Conservation (phyloP, 2,797 vertebrate species). For the Labeo calbasu region DNA sequence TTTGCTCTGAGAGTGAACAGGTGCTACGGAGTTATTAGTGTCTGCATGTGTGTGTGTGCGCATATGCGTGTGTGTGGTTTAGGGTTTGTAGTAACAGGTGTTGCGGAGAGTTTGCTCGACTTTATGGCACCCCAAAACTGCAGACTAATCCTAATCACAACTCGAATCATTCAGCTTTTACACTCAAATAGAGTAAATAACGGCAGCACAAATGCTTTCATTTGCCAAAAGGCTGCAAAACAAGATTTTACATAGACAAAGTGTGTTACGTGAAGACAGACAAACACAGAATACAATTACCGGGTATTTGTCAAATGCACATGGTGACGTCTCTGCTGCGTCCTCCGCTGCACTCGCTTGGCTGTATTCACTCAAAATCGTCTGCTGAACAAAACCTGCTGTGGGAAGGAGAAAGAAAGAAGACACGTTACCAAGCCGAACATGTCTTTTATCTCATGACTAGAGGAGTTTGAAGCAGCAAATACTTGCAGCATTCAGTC, state of each 20-base stretch:
- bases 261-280: neutral
- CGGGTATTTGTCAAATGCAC: slow-evolving; percentile 28
- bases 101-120: slow-evolving; percentile 8
- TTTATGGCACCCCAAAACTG: slow-evolving; percentile 20
- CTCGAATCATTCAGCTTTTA: neutral
- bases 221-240: neutral
- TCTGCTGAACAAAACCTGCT: slow-evolving; percentile 18
- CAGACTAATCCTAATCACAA: slow-evolving; percentile 34
- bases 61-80: slow-evolving; percentile 19
- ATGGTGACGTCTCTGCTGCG: slow-evolving; percentile 11
- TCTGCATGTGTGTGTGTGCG: neutral
- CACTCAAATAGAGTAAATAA: neutral
- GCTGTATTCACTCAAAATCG: neutral
- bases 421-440: neutral
- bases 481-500: neutral
- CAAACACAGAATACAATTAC: slow-evolving; percentile 5
- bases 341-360: neutral
- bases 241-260: neutral
- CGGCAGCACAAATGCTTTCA: neutral
- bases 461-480: neutral
- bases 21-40: neutral
- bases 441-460: neutral
- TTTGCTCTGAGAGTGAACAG: slow-evolving; percentile 22
- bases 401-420: neutral
- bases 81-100: slow-evolving; percentile 41